A percentile compares a stretch with the other conserved stretches of the same genome.
These are phyloP conservation scores for Hymenopus coronatus DNA, from an alignment of 2,888 invertebrate genomes.

Conservation along the genomic window DNA sequence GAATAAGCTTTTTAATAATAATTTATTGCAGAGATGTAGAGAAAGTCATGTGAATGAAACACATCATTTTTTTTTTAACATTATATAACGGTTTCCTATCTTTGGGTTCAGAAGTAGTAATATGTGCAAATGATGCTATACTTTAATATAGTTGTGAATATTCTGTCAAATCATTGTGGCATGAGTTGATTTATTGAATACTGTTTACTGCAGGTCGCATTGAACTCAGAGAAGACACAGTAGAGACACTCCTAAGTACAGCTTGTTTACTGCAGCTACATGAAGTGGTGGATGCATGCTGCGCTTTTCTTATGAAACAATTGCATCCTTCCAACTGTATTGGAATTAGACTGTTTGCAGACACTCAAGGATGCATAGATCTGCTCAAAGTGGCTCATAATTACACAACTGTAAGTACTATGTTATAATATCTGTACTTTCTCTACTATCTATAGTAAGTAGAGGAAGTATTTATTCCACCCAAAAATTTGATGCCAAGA, in stretches of 20 bases:
- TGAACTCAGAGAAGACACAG: slow-evolving; percentile 86
- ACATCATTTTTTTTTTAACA: no score
- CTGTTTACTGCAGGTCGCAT: slow-evolving; percentile 52
- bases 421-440: no score
- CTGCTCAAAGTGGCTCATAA: slow-evolving; percentile 78
- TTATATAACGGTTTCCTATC: no score
- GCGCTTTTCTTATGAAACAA: slow-evolving; percentile 84
- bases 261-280: slow-evolving; percentile 83
- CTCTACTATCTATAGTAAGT: no score
- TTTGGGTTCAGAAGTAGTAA: no score
- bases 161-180: neutral
- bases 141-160: no score
- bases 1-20: no score
- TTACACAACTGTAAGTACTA: slow-evolving; percentile 70
- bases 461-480: no score
- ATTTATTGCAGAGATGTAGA: no score
- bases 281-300: slow-evolving; percentile 86
- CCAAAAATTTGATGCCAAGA: no score
- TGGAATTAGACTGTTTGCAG: slow-evolving; percentile 90
- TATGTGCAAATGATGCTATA: no score
- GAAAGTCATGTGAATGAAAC: no score
- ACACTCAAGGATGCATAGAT: slow-evolving; percentile 81
- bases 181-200: neutral
- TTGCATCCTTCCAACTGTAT: slow-evolving; percentile 92
- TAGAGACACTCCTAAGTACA: slow-evolving; percentile 81